Base-by-base conservation (phyloP, 2,888 invertebrate genomes). In the Ectemnius continuus region DNA sequence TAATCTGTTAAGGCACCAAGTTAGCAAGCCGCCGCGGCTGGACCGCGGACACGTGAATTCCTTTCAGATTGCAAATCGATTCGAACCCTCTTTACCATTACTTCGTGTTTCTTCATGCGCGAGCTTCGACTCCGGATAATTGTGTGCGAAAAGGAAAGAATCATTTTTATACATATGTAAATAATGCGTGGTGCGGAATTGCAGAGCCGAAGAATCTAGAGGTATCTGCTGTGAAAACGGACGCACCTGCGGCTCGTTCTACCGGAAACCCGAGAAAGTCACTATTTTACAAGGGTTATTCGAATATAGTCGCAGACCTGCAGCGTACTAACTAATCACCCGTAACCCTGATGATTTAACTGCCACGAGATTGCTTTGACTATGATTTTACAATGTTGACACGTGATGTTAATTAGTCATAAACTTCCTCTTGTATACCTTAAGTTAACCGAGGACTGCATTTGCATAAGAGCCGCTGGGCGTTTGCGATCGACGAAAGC, bases 371-470 rank as follows among this genome's bases (percentile, higher is more conserved):
- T 46, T 16, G 45, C 8, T 71, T 68, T 67, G 57, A 59, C 69
- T 66, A 63, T 70, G 67, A 78, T 64, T 71, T 74, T 75, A 73
- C 62, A 74, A 70, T 67, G 75, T 79, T 77, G 71, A 80, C 65
- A 64, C 73, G 78, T 79, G 77, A 81, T 81, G 79, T 82, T 84
- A 73, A 75, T 69, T 84, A 81, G 71, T 84, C 63, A 76, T 76
- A 57, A 59, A 52, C 72, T 36, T 11, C 36, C 63, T 36, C 60
- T 70, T 28, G 62, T 73, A 65, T 68, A 52, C 61, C 69, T 78
- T 79, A 81, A 81, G 75, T 83, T 82, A 76, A 78, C 11, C 52
- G 61, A 67, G 71, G 57, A 79, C 70, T 61, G 67, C 67, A 75
- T 66, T 70, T 58, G 60, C 59, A 62, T 48, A 57, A 52, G 63